Base-by-base conservation (phyloP, 2,888 invertebrate genomes). In the Apodemia mormo region DNA sequence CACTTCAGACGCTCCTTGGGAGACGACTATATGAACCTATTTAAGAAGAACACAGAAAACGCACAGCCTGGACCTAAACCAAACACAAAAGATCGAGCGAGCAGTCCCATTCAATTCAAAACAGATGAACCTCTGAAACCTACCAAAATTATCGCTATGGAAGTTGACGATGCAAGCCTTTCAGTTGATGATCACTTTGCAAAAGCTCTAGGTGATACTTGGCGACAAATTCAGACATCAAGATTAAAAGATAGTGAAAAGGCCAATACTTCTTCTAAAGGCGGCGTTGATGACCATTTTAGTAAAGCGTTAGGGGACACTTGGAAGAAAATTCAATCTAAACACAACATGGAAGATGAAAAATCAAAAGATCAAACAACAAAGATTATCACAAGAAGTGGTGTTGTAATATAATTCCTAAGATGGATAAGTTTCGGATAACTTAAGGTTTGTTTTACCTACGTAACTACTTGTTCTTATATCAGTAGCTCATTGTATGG, bases 1-100 rank as follows among this genome's bases (percentile, higher is more conserved):
- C 98, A 99, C 90, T 99, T 99, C 91, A 95, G 98, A 70, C 95
- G 98, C 74, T 98, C 98, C 1, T 94, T 99, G 74, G 98, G 98
- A 71, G 96, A 96, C 78, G 95, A 97, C 84, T 96, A 96, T 90
- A 95, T 95, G 87, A 94, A 94, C 73, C 89, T 96, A 67, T 96
- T 96, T 85, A 94, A 94, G 78, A 95, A 95, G 79, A 94, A 94
- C 82, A 69, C 77, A 33, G 91, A 89, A 71, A 79, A 76, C 49
- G 74, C 77, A 2, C 81, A 77, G 65, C 86, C 88, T 0, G 82
- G 85, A 5, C 84, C 89, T 40, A 93, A 92, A 77, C 91, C 89
- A 0, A 88, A 85, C 81, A 94, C 89, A 64, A 92, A 92, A 77
- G 93, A 94, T 80, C 84, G 94, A 66, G 93, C 90, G 68, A 93